Conservation (phyloP, 2,888 invertebrate species). For the Eulithis prunata region DNA sequence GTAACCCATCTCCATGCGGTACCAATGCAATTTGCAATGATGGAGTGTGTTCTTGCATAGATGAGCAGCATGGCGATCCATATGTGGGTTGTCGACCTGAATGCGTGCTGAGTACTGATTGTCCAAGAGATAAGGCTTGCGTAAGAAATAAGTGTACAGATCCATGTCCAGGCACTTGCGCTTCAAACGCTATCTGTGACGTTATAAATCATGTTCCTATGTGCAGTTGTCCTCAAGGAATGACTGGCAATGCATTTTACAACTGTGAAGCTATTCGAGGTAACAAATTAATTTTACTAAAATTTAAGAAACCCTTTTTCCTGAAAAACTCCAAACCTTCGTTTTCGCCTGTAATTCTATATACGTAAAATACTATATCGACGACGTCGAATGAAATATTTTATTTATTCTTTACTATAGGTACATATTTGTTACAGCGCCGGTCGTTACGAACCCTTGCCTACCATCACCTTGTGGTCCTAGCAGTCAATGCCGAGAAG, state of each 20-base stretch:
- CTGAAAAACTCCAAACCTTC: background rate
- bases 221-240: slow-evolving; percentile 88
- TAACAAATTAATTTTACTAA: slow-evolving; percentile 40
- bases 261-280: slow-evolving; percentile 84
- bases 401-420: background rate
- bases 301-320: background rate
- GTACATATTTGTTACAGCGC: slow-evolving; percentile 55
- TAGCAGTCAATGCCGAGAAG: slow-evolving; percentile 88
- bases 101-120: slow-evolving; percentile 88
- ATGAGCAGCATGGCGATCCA: slow-evolving; percentile 88
- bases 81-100: slow-evolving; percentile 88
- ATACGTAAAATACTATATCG: no score
- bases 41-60: slow-evolving; percentile 85
- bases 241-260: slow-evolving; percentile 88
- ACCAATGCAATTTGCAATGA: slow-evolving; percentile 84
- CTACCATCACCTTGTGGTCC: slow-evolving; percentile 90
- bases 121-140: slow-evolving; percentile 86
- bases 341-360: no score
- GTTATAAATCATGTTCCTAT: slow-evolving; percentile 89
- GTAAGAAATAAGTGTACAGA: slow-evolving; percentile 87
- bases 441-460: slow-evolving; percentile 85
- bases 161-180: slow-evolving; percentile 89
- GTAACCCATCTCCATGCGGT: slow-evolving; percentile 88
- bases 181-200: slow-evolving; percentile 87
- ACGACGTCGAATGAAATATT: background rate